A percentile compares a stretch with the other conserved stretches of the same genome.
phyloP scores from a whole-genome alignment of 2,113 vertebrate genomes.

The Typhlomys cinereus region DNA sequence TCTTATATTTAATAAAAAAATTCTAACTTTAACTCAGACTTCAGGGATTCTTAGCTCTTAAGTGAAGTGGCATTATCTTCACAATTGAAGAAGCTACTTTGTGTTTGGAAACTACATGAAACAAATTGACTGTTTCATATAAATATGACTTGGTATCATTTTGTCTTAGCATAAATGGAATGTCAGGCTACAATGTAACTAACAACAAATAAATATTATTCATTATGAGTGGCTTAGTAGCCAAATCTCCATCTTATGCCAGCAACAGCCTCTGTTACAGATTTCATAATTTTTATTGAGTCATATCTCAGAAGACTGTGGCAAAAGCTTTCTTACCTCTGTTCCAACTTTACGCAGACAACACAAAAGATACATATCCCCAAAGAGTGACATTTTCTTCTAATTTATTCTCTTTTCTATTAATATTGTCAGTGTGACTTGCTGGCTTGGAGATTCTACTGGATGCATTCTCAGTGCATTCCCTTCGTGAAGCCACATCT shows the following conservation, averaged over 20 bases:
- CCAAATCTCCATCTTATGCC: not conserved
- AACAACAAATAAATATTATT: not conserved
- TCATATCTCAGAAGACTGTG: not conserved
- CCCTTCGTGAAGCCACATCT: not conserved
- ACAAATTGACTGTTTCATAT: not conserved
- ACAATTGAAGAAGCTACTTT: not conserved
- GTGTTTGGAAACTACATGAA: not conserved
- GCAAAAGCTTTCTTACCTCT: not conserved
- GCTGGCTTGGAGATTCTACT: not conserved
- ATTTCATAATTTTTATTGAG: conserved; percentile 46
- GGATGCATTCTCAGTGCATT: not conserved
- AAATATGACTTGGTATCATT: not conserved
- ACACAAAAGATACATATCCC: not conserved
- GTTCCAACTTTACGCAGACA: not conserved
- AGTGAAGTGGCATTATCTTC: not conserved
- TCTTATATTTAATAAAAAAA: conserved; percentile 5
- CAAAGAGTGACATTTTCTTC: not conserved
- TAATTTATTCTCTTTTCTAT: not conserved
- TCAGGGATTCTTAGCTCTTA: not conserved
- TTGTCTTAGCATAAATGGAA: conserved; percentile 10
- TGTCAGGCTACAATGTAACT: not conserved
- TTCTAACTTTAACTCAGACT: not conserved
- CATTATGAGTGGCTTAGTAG: not conserved
- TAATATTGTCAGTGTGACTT: not conserved
- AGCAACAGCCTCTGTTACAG: not conserved